Percentiles rank a stretch among this genome's conserved stretches.
phyloP scores from a whole-genome alignment of 2,888 invertebrate species.

The Drosophila mettleri region DNA sequence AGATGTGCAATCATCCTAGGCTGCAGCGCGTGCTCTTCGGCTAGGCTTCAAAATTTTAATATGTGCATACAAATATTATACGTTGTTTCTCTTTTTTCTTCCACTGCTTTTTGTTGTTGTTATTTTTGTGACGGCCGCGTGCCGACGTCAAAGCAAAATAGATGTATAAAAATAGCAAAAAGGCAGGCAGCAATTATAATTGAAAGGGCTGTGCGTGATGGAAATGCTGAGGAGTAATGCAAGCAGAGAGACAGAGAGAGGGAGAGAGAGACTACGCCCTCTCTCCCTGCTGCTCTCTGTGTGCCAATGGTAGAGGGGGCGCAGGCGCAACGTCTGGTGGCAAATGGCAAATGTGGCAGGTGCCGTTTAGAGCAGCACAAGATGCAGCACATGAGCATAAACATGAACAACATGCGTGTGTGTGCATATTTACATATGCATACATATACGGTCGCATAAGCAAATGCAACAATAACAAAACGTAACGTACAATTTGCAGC shows the following conservation, averaged over 20 bases:
- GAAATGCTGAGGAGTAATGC: conserved; percentile 62
- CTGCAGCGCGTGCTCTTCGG: conserved; percentile 66
- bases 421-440: conserved; percentile 2
- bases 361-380: conserved; percentile 59
- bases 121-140: conserved; percentile 51
- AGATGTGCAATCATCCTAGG: conserved; percentile 53
- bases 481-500: conserved; percentile 64
- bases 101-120: conserved; percentile 27
- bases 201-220: conserved; percentile 80
- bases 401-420: conserved; percentile 19
- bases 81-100: conserved; percentile 16
- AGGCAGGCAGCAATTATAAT: conserved; percentile 72
- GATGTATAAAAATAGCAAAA: conserved; percentile 75
- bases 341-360: conserved; percentile 61
- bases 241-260: background rate
- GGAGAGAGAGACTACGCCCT: background rate
- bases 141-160: conserved; percentile 66
- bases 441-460: background rate
- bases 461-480: conserved; percentile 41
- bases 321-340: conserved; percentile 59
- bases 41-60: conserved; percentile 64
- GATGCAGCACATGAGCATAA: conserved; percentile 26
- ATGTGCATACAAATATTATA: conserved; percentile 15
- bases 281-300: background rate
- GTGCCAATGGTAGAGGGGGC: conserved; percentile 23